Evolutionary conservation across 2,797 vertebrate species (phyloP).

Genomic region (Rousettus madagascariensis): DNA sequence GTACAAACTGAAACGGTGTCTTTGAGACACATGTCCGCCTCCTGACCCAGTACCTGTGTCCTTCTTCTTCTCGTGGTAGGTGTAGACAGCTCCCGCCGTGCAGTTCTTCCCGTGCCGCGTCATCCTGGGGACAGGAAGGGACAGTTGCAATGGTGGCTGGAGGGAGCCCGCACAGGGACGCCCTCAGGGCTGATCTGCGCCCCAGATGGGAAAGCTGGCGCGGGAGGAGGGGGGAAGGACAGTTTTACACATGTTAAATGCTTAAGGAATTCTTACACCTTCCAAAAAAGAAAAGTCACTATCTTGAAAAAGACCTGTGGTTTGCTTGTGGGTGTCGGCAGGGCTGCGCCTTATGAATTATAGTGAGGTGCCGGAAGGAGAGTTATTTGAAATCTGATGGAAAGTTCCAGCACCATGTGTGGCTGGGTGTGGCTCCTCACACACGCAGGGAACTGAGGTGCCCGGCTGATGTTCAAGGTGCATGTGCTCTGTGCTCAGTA

Average conservation of each 20-base stretch:
- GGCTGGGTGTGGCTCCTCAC: background rate
- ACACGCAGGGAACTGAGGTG: accelerated
- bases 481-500: accelerated
- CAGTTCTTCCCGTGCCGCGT: slow-evolving; percentile 96
- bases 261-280: background rate
- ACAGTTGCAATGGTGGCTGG: accelerated
- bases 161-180: background rate
- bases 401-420: background rate
- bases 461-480: background rate
- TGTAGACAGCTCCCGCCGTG: slow-evolving; percentile 94
- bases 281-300: background rate
- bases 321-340: background rate
- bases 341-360: background rate
- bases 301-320: background rate
- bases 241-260: background rate
- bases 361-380: background rate
- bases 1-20: background rate
- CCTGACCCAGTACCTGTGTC: slow-evolving; percentile 87
- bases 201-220: background rate
- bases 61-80: slow-evolving; percentile 95
- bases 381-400: background rate
- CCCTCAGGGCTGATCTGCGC: background rate
- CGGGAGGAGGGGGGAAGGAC: background rate
- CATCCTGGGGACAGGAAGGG: slow-evolving; percentile 80
- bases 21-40: accelerated